Evolutionary conservation across 1,140 invertebrate genomes (phyloP), one percentile per base, ranked within the genome.

Genomic region (Drosophila sp.): DNA sequence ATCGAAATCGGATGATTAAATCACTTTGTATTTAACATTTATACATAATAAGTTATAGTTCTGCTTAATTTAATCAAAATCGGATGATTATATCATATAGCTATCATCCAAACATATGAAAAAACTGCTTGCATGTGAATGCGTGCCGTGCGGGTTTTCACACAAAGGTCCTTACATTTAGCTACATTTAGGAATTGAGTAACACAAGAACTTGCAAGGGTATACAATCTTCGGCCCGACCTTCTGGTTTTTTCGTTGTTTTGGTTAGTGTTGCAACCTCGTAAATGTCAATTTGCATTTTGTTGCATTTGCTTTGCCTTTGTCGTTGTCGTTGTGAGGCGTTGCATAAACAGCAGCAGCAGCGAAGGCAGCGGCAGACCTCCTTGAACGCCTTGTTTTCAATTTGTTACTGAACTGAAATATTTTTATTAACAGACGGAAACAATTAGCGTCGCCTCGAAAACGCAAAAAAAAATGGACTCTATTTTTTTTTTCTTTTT

Each of bases 221-320:
- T 17, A 17, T 17, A 17, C 17, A 17, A 17, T 17, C 17, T 17
- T 17, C 17, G 17, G 17, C 17, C 17, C 17, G 17, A 17, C 17
- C 0, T 17, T 17, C 17, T 17, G 17, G 17, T 56, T 66, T 75
- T 79, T 66, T 73, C 72, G 68, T 75, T 58, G 44, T 65, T 75
- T 66, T 62, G 71, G 60, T 69, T 66, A 55, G 76, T 87, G 84
- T 89, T 84, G 84, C 84, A 89, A 83, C 80, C 84, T 89, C 84
- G 84, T 89, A 89, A 89, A 89, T 89, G 84, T 90, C 84, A 89
- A 89, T 89, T 89, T 89, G 85, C 84, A 89, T 89, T 89, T 89
- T 38, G 35, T 38, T 38, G 35, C 35, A 38, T 38, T 38, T 81
- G 64, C 64, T 71, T 65, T 75, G 75, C 71, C 72, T 70, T 60